A percentile compares a stretch with the other conserved stretches of the same genome.
These are phyloP conservation scores for Trichogramma evanescens DNA, from an alignment of 2,888 invertebrate species.

Conservation along the genomic window DNA sequence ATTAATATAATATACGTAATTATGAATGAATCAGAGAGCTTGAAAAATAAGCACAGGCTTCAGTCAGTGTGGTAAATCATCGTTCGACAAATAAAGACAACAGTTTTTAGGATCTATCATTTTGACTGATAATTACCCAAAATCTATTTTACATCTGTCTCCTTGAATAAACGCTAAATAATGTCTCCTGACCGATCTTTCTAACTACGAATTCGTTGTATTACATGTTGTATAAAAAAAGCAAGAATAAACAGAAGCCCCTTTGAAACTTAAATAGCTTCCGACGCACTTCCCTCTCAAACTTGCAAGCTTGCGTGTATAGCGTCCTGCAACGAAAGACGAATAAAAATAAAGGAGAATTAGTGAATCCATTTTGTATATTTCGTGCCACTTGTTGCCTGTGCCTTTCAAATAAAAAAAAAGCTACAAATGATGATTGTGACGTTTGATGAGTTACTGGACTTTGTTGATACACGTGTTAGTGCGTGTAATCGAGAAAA, in stretches of 20 bases:
- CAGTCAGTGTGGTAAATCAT: neutral
- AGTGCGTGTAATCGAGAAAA: no score
- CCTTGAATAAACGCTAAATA: conserved; percentile 23
- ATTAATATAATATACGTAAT: neutral
- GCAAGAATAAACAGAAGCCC: neutral
- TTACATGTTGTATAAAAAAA: no score
- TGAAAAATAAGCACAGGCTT: neutral
- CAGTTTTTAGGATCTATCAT: no score
- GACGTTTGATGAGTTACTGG: no score
- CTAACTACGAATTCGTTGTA: no score
- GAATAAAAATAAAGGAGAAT: neutral
- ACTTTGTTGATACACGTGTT: no score
- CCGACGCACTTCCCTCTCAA: no score
- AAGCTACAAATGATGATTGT: conserved; percentile 3
- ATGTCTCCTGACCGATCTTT: no score
- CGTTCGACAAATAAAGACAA: neutral
- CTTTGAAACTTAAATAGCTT: conserved; percentile 7
- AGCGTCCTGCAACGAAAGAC: conserved; percentile 8
- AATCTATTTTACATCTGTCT: neutral
- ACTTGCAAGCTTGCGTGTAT: neutral
- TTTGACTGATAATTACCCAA: no score
- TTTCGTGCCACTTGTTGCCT: conserved; percentile 39
- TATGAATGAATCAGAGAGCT: neutral
- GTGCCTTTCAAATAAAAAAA: conserved; percentile 38
- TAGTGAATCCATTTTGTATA: conserved; percentile 23